Percentiles rank a stretch among this genome's conserved stretches.
Evolutionary conservation across 1,140 invertebrate genomes (phyloP).

Genomic region (Portunus trituberculatus): DNA sequence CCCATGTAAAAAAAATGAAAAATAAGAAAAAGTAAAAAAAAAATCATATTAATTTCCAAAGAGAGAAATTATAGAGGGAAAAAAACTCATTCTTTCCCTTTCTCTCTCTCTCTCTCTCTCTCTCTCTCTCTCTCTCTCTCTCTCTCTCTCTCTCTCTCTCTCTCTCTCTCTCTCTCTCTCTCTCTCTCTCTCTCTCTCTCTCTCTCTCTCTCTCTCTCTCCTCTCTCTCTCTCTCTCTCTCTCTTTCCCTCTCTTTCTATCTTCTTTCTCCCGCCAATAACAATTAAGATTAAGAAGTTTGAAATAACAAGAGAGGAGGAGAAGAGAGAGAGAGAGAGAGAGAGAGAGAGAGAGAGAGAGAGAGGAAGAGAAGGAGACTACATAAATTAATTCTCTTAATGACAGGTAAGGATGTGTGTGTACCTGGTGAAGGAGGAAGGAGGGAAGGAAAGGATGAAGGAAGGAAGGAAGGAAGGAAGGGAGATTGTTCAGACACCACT

Average conservation of each 20-base stretch:
- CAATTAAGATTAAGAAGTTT: conserved; percentile 44
- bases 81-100: not conserved
- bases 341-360: conserved; percentile 10
- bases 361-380: not conserved
- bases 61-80: too few relatives aligned
- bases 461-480: too few relatives aligned
- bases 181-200: not conserved
- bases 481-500: too few relatives aligned
- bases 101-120: not conserved
- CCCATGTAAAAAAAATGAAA: too few relatives aligned
- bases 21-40: too few relatives aligned
- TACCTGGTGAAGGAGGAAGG: not conserved
- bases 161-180: not conserved
- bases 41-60: too few relatives aligned
- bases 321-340: too few relatives aligned
- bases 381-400: not conserved
- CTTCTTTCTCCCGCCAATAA: not conserved
- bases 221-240: not conserved
- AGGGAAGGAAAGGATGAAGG: not conserved
- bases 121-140: conserved; percentile 9
- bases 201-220: not conserved
- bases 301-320: too few relatives aligned
- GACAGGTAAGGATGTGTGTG: conserved; percentile 1
- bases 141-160: not conserved
- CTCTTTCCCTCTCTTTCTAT: not conserved